Conservation (phyloP, 2,113 vertebrate species). For the Phalacrocorax carbo region DNA sequence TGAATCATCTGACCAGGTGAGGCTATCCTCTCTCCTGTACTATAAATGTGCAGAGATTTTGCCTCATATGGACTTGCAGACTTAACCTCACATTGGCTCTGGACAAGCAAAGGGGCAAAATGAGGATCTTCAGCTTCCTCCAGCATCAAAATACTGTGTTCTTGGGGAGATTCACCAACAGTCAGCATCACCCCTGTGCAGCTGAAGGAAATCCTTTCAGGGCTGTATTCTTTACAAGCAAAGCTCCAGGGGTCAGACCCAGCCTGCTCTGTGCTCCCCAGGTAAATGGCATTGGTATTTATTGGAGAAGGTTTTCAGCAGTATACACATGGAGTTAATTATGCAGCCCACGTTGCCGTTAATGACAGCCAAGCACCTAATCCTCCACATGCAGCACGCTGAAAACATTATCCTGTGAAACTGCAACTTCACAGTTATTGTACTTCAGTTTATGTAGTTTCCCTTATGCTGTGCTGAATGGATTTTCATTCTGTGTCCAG, state of each 20-base stretch:
- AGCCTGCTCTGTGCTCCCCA: neutral
- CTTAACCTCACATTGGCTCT: neutral
- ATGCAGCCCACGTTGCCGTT: neutral
- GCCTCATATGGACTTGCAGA: neutral
- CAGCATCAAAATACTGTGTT: neutral
- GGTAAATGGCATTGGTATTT: slow-evolving; percentile 1
- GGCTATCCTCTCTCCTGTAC: neutral
- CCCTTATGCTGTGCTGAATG: neutral
- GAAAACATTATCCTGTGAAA: neutral
- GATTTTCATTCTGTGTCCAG: slow-evolving; percentile 29
- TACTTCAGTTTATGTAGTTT: neutral
- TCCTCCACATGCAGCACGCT: neutral
- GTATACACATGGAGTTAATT: neutral
- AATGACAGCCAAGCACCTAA: neutral
- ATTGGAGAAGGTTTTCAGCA: slow-evolving; percentile 1
- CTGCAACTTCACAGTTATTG: neutral
- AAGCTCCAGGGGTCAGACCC: neutral
- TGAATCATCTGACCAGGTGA: neutral
- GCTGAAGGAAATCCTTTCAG: neutral
- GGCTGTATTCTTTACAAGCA: neutral
- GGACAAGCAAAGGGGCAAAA: neutral
- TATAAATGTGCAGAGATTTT: neutral
- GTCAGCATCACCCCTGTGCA: neutral
- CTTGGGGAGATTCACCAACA: neutral
- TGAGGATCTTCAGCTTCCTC: neutral